phyloP scores from a whole-genome alignment of 1,140 invertebrate species.

The Rhizoglyphus robini region DNA sequence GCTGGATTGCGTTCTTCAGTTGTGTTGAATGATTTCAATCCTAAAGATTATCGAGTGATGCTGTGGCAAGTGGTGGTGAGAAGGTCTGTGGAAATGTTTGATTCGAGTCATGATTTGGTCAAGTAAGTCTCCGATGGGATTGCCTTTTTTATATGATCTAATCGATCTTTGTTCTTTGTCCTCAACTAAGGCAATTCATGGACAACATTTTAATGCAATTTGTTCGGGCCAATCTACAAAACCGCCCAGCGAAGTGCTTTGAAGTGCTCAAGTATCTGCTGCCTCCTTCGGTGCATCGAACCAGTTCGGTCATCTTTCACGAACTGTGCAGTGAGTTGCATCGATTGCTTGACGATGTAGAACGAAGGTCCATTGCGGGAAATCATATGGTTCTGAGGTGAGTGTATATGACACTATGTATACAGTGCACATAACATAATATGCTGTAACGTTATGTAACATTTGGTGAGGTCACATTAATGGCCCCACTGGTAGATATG shows the following conservation, averaged over 20 bases:
- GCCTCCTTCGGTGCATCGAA: background rate
- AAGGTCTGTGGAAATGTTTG: background rate
- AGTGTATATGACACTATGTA: too few species aligned
- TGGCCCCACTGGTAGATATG: too few species aligned
- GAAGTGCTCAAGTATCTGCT: conserved; percentile 6
- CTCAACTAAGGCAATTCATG: background rate
- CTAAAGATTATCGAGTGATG: background rate
- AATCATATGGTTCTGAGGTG: conserved; percentile 7
- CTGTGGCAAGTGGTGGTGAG: background rate
- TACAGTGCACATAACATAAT: background rate
- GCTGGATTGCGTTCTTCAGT: background rate
- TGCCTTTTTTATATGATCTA: background rate
- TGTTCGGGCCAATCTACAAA: background rate
- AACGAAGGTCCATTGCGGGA: background rate
- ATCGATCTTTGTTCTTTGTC: background rate
- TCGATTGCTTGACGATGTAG: background rate
- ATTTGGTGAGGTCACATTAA: too few species aligned
- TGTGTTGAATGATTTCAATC: conserved; percentile 2
- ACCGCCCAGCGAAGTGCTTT: background rate
- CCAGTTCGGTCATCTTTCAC: background rate
- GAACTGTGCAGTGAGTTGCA: conserved; percentile 1
- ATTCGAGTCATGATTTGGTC: background rate
- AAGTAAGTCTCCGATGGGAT: background rate
- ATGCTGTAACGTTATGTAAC: background rate
- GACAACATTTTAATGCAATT: background rate